Evolutionary conservation across 2,888 invertebrate species (phyloP).

Genomic region (Chymomyza caudatula): DNA sequence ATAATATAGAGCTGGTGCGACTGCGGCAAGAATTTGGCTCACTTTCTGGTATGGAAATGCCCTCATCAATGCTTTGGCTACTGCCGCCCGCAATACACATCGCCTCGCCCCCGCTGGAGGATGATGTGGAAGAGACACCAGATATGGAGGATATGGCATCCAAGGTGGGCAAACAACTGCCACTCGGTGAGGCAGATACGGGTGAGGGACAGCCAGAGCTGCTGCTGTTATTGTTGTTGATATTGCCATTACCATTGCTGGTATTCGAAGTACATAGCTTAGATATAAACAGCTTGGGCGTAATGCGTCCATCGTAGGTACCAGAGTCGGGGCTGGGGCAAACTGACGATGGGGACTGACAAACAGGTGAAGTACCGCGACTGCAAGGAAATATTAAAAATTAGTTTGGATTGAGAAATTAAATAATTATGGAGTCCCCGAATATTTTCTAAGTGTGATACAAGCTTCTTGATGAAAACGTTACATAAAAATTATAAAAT

Average conservation of each 20-base stretch:
- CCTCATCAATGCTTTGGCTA: conserved; percentile 70
- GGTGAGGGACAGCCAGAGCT: conserved; percentile 76
- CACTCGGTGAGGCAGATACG: conserved; percentile 73
- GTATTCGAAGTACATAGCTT: conserved; percentile 76
- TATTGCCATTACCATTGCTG: conserved; percentile 39
- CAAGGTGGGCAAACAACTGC: conserved; percentile 29
- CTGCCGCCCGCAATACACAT: conserved; percentile 52
- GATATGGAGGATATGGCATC: conserved; percentile 34
- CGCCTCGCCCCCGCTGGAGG: conserved; percentile 62
- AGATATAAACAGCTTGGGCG: conserved; percentile 77
- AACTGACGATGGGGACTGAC: conserved; percentile 78
- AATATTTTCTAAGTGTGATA: neutral
- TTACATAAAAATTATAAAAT: too few relatives aligned
- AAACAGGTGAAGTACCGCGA: conserved; percentile 77
- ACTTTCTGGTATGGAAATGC: conserved; percentile 65
- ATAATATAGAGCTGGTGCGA: conserved; percentile 54
- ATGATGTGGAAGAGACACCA: conserved; percentile 38
- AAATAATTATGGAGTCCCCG: too few relatives aligned
- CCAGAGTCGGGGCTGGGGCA: conserved; percentile 78
- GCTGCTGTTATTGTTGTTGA: conserved; percentile 57
- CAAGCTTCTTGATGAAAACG: too few relatives aligned
- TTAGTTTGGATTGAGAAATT: too few relatives aligned
- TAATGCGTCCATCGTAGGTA: conserved; percentile 77
- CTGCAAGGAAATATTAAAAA: conserved; percentile 46
- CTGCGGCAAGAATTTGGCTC: conserved; percentile 58